Conservation (phyloP, 2,888 invertebrate species). For the Apodemia zela region DNA sequence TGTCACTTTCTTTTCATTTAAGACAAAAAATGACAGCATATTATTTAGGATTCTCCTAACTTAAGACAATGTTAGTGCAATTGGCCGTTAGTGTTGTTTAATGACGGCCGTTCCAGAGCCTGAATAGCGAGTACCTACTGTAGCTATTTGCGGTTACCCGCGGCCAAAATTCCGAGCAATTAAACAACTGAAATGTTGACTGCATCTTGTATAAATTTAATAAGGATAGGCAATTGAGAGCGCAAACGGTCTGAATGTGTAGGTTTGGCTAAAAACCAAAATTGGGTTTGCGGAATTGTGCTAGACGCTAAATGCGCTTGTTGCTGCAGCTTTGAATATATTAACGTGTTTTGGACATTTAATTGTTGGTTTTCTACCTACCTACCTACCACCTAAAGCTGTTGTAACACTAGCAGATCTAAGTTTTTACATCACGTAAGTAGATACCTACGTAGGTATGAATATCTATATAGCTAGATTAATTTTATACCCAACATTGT, state of each 20-base stretch:
- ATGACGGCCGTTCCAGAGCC: slow-evolving; percentile 44
- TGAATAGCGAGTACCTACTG: slow-evolving; percentile 18
- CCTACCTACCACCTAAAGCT: no score
- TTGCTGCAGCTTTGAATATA: slow-evolving; percentile 15
- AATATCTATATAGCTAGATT: no score
- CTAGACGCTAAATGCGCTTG: slow-evolving; percentile 18
- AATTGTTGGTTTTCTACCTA: not conserved
- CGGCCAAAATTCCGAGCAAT: slow-evolving; percentile 70
- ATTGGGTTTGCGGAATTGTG: slow-evolving; percentile 49
- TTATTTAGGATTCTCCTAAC: no score
- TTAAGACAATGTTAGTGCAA: no score
- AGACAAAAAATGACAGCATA: no score
- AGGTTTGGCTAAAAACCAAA: slow-evolving; percentile 75
- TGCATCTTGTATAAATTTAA: slow-evolving; percentile 74
- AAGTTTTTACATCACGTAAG: no score
- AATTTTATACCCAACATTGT: no score
- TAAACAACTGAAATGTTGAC: slow-evolving; percentile 77
- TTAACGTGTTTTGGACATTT: not conserved
- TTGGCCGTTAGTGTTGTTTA: not conserved
- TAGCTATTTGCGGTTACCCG: slow-evolving; percentile 55
- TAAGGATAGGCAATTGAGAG: slow-evolving; percentile 72
- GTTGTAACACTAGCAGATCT: no score
- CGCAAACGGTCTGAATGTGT: slow-evolving; percentile 65
- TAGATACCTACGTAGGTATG: no score
- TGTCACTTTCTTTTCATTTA: no score